These are phyloP conservation scores for Eulemur rubriventer DNA, from an alignment of 2,797 vertebrate species.

Conservation along the genomic window DNA sequence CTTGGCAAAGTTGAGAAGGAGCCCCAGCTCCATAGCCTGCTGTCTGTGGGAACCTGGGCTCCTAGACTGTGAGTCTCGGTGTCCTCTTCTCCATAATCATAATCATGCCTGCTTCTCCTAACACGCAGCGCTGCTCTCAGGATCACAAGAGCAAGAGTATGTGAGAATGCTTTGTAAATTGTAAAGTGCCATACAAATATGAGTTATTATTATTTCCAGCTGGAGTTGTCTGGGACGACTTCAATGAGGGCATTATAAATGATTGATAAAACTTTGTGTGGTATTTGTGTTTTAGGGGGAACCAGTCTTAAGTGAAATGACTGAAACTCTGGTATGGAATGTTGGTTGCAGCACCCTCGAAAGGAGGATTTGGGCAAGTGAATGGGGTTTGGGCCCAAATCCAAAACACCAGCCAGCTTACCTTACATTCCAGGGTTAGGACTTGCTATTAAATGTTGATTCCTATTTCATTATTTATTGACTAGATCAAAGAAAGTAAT, in stretches of 20 bases:
- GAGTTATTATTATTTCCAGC: conserved; percentile 77
- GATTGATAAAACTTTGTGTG: conserved; percentile 78
- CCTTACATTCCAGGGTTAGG: background rate
- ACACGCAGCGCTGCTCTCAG: background rate
- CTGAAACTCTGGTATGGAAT: conserved; percentile 61
- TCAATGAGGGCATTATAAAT: conserved; percentile 78
- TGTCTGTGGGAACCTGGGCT: background rate
- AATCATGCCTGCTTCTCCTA: background rate
- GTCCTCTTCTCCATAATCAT: background rate
- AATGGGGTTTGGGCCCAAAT: conserved; percentile 9
- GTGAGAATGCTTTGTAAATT: conserved; percentile 62
- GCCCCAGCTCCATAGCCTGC: rapidly evolving
- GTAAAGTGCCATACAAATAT: conserved; percentile 56
- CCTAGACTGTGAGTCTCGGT: background rate
- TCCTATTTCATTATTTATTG: background rate
- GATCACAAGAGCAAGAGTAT: conserved; percentile 42
- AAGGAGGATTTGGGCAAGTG: conserved; percentile 14
- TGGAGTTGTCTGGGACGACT: conserved; percentile 68
- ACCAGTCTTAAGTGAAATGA: conserved; percentile 60
- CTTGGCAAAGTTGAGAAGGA: background rate
- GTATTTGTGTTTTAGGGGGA: conserved; percentile 67
- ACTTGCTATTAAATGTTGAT: conserved; percentile 8
- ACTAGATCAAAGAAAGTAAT: background rate
- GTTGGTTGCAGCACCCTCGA: conserved; percentile 30
- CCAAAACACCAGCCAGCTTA: conserved; percentile 16